These are phyloP conservation scores for Silurus meridionalis DNA, from an alignment of 2,113 vertebrate species.

Conservation along the genomic window DNA sequence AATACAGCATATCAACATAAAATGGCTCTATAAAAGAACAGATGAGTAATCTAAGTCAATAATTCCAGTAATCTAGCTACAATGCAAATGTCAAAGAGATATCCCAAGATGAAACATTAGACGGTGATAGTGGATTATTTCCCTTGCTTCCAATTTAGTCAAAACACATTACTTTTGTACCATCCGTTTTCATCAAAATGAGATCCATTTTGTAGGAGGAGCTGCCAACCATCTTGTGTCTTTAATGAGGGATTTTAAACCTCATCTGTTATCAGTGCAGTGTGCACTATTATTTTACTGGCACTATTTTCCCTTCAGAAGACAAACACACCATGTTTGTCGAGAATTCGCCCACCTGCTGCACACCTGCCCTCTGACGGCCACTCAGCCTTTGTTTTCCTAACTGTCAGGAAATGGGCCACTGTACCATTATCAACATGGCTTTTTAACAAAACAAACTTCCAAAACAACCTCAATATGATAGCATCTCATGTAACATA, in stretches of 20 bases:
- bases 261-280: constrained; percentile 52
- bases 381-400: constrained; percentile 63
- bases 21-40: constrained; percentile 12
- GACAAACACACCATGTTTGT: constrained; percentile 79
- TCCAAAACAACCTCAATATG: constrained; percentile 11
- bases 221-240: constrained; percentile 56
- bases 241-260: constrained; percentile 55
- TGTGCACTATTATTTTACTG: constrained; percentile 66
- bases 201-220: constrained; percentile 54
- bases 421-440: constrained; percentile 35
- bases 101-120: constrained; percentile 20
- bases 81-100: constrained; percentile 38
- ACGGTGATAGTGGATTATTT: constrained; percentile 42
- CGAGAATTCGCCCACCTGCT: constrained; percentile 75
- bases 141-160: constrained; percentile 18
- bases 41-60: constrained; percentile 33
- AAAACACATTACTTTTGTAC: constrained; percentile 42
- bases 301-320: constrained; percentile 68
- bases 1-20: constrained; percentile 22
- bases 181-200: constrained; percentile 53
- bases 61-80: constrained; percentile 21
- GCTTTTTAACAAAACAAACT: constrained; percentile 14
- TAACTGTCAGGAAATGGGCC: constrained; percentile 62
- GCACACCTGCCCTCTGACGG: constrained; percentile 72
- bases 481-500: not conserved